phyloP scores from a whole-genome alignment of 2,797 vertebrate genomes.

The Myripristis jacobus region DNA sequence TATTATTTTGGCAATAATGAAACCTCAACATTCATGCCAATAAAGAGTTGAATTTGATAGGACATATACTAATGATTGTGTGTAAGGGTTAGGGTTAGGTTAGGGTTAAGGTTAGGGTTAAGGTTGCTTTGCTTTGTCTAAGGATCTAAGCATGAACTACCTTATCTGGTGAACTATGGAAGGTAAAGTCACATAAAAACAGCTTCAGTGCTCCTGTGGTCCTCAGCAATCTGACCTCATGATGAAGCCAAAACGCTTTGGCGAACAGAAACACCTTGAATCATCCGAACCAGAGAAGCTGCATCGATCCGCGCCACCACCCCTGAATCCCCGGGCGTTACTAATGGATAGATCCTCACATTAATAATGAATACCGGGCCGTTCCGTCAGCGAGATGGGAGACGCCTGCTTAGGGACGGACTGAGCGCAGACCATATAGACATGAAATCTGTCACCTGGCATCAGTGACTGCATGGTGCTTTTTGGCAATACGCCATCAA shows the following conservation, averaged over 20 bases:
- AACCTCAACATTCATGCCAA: too few relatives aligned
- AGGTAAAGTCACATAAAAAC: not conserved
- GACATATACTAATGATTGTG: too few relatives aligned
- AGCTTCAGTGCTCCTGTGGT: not conserved
- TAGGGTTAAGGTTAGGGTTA: slow-evolving; percentile 6
- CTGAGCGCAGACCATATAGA: slow-evolving; percentile 4
- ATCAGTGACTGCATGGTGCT: slow-evolving; percentile 7
- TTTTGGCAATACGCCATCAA: not conserved
- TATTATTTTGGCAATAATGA: too few relatives aligned
- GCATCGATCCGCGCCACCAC: slow-evolving; percentile 32
- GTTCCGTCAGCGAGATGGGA: slow-evolving; percentile 35
- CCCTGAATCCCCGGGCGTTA: slow-evolving; percentile 24
- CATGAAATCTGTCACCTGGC: slow-evolving; percentile 21
- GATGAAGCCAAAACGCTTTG: not conserved
- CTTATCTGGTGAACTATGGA: not conserved
- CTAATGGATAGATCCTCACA: slow-evolving; percentile 61
- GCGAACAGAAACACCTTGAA: slow-evolving; percentile 11
- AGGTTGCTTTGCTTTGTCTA: too few relatives aligned
- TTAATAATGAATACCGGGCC: slow-evolving; percentile 64
- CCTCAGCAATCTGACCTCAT: not conserved
- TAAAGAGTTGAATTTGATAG: too few relatives aligned
- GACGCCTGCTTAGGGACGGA: slow-evolving; percentile 15
- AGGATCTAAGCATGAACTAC: not conserved
- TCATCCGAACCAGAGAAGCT: slow-evolving; percentile 35
- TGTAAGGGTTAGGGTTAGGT: too few relatives aligned